Evolutionary conservation across 2,888 invertebrate genomes (phyloP), one percentile per base, ranked within the genome.

Genomic region (Agapostemon virescens): DNA sequence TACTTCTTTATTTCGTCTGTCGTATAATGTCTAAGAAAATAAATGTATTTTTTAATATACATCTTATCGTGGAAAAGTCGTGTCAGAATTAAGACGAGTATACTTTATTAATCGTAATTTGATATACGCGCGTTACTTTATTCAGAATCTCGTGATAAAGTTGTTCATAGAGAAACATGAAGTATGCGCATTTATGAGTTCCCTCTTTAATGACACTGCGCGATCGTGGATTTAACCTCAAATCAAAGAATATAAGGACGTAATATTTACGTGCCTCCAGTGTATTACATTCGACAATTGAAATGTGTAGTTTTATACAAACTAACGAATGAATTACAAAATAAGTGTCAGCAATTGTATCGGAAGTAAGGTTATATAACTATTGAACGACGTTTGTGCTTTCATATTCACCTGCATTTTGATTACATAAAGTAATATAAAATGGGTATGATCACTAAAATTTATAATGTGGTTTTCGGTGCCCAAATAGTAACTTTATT

Each of bases 401-500:
- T 11, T 49, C n/a, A 9, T n/a, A n/a, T 49, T n/a, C 11, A 11
- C 49, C 49, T n/a, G n/a, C n/a, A 4, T 4, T n/a, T n/a, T n/a
- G n/a, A 11, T 49, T n/a, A 11, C n/a, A 49, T 49, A 49, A n/a
- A n/a, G 49, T 49, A n/a, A 9, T 49, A 7, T 9, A n/a, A 49
- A 4, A 49, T 49, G 49, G 49, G 49, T 49, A n/a, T 49, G n/a
- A 2, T n/a, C 3, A 4, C 0, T 9, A 0, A 49, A 2, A n/a
- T 49, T n/a, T 49, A 49, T 49, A 3, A 1, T 1, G 49, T 1
- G 1, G 20, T 20, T 4, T 9, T 49, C n/a, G 11, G n/a, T n/a
- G 0, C 7, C 1, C n/a, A 49, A n/a, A 0, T 49, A n/a, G 11
- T n/a, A 49, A n/a, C n/a, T 9, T 0, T 23, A n/a, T 49, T 2